Conservation (phyloP, 2,888 invertebrate species). For the Drosophila antonietae region DNA sequence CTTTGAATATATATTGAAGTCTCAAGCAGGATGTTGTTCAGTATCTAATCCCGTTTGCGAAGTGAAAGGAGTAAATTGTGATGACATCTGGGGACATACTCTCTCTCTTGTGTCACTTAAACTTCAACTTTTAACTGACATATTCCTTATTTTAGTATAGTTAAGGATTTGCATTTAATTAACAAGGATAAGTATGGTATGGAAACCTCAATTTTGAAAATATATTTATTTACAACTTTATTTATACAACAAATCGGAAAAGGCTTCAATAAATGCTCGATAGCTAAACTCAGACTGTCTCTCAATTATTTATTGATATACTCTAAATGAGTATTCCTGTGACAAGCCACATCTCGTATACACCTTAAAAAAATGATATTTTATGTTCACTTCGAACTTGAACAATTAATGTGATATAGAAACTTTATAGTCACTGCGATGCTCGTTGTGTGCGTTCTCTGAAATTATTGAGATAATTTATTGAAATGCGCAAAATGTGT, state of each 20-base stretch:
- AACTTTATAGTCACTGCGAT: neutral
- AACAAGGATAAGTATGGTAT: too few relatives aligned
- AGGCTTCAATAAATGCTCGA: too few relatives aligned
- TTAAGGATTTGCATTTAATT: too few relatives aligned
- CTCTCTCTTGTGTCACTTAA: too few relatives aligned
- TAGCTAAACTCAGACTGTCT: neutral
- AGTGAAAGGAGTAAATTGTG: neutral
- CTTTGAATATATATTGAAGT: neutral
- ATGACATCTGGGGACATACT: too few relatives aligned
- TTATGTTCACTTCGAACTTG: conserved; percentile 5
- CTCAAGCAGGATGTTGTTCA: neutral
- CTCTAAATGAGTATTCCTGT: neutral
- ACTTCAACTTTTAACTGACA: too few relatives aligned
- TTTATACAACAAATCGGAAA: too few relatives aligned
- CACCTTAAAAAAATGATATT: neutral
- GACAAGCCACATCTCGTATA: neutral
- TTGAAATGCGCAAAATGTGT: conserved; percentile 56
- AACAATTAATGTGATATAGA: neutral
- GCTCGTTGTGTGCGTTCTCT: conserved; percentile 2
- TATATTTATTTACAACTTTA: too few relatives aligned
- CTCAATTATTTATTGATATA: too few relatives aligned
- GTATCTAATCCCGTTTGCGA: too few relatives aligned
- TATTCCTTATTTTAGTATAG: too few relatives aligned
- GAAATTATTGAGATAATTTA: conserved; percentile 22
- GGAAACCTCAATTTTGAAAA: too few relatives aligned